Base-by-base conservation (phyloP, 2,888 invertebrate genomes). In the Lysandra bellargus region DNA sequence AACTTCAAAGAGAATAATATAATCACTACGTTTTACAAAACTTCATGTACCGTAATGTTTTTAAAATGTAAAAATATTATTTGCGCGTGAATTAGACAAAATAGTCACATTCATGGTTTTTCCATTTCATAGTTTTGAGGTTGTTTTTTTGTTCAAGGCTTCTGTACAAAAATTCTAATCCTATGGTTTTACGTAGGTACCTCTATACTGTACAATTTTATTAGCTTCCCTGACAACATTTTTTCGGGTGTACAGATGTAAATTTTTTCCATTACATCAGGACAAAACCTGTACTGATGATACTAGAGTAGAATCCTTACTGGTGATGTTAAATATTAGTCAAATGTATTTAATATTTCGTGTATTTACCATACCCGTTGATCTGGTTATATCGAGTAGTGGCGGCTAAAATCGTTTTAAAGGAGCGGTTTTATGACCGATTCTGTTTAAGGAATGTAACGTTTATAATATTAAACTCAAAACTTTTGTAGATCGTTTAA, bases 311-410 rank as follows among this genome's bases (percentile, higher is more conserved):
- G 23, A 44, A 49, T 75, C 75, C 75, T 75, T 75, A 44, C 44
- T 44, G 75, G 23, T 14, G 23, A 40, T n/a, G 74, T 74, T 49
- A 75, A 49, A 49, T 40, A 23, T 74, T 49, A 5, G 4, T 14
- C 69, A 37, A 33, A 69, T 69, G 12, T 30, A 1, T 49, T 49
- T 44, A 49, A 4, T n/a, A 49, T 75, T n/a, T 73, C 40, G 49
- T 75, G 23, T 49, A 49, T 75, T 49, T 75, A 49, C 49, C 75
- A 75, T 75, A 75, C 75, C 30, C 9, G 75, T 12, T 49, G 12
- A 44, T 74, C 74, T 7, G 23, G 44, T 49, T 44, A 44, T 49
- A 23, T 23, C 64, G 57, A 64, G 5, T n/a, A 61, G 30, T 23
- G 9, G 61, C 23, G 4, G 0, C 33, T 69, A 33, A 69, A 12